Evolutionary conservation across 2,113 vertebrate species (phyloP).

Genomic region (Trogon surrucura): DNA sequence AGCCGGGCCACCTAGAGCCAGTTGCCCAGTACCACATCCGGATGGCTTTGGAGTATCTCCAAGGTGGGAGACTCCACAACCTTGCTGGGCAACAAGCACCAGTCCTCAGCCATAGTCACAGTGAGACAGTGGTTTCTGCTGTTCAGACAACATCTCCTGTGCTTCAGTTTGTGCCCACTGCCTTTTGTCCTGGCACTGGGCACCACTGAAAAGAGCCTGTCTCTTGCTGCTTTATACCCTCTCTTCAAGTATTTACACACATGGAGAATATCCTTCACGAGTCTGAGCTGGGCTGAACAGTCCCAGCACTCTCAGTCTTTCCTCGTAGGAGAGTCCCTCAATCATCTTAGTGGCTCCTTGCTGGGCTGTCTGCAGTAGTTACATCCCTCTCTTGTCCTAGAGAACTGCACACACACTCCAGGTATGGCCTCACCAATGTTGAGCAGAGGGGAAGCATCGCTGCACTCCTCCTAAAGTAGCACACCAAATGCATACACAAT

Average conservation of each 20-base stretch:
- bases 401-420: not conserved
- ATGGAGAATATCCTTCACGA: not conserved
- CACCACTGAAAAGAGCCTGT: not conserved
- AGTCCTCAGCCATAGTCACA: not conserved
- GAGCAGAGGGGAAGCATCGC: not conserved
- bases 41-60: not conserved
- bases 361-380: not conserved
- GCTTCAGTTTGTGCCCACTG: not conserved
- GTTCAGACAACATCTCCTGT: not conserved
- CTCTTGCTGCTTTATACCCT: not conserved
- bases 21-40: not conserved
- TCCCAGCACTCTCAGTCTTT: not conserved
- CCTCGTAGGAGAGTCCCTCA: not conserved
- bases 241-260: not conserved
- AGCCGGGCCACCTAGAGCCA: not conserved
- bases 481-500: not conserved
- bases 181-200: not conserved
- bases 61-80: not conserved
- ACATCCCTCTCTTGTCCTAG: not conserved
- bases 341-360: fast-evolving
- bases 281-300: not conserved
- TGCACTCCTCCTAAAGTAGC: not conserved
- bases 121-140: too few relatives aligned
- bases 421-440: fast-evolving
- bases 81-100: not conserved